These are phyloP conservation scores for Amphipyra tragopoginis DNA, from an alignment of 2,888 invertebrate genomes.

Conservation along the genomic window DNA sequence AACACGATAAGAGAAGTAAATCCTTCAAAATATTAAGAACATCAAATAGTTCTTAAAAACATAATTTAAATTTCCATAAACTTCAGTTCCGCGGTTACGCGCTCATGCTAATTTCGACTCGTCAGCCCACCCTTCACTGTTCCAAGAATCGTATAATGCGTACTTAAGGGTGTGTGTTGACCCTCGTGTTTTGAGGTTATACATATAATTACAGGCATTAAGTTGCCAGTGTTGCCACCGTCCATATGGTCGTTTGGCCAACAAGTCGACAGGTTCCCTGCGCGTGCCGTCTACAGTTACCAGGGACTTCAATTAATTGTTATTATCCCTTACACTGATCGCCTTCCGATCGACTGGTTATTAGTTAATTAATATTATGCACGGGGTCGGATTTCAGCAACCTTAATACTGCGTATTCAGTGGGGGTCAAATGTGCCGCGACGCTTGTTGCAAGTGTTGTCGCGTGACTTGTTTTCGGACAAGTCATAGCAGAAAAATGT, in stretches of 20 bases:
- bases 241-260: conserved; percentile 79
- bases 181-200: conserved; percentile 60
- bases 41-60: too few species aligned
- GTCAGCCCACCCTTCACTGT: conserved; percentile 6
- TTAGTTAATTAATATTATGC: conserved; percentile 67
- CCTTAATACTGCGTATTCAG: too few species aligned
- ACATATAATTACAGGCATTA: conserved; percentile 62
- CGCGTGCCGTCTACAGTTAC: conserved; percentile 78
- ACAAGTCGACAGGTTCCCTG: conserved; percentile 70
- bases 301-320: conserved; percentile 86
- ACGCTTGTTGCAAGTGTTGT: too few species aligned
- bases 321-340: conserved; percentile 74
- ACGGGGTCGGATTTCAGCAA: conserved; percentile 70
- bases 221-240: conserved; percentile 20
- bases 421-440: too few species aligned
- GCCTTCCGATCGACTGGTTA: conserved; percentile 64
- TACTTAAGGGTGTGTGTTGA: conserved; percentile 20
- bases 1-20: too few species aligned
- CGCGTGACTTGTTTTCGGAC: too few species aligned
- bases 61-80: not conserved
- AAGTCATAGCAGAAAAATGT: too few species aligned
- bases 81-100: too few species aligned
- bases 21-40: too few species aligned
- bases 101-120: not conserved
- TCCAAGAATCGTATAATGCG: conserved; percentile 37